Percentiles rank a stretch among this genome's conserved stretches.
Conservation (phyloP, 2,113 vertebrate genomes). For the human (Homo sapiens) region DNA sequence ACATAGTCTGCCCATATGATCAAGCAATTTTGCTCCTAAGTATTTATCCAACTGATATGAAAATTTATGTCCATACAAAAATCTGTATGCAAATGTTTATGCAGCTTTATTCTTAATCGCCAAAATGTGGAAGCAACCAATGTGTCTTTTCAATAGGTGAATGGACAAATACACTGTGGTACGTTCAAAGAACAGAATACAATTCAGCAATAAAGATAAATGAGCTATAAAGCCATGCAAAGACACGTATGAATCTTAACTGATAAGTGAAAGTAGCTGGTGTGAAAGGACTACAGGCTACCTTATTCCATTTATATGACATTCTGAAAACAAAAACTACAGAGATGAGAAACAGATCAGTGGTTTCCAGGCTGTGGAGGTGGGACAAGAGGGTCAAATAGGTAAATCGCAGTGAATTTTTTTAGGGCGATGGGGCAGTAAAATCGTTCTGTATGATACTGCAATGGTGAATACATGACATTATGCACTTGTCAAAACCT, state of each 20-base stretch:
- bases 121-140: neutral
- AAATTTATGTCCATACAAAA: neutral
- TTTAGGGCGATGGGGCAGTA: neutral
- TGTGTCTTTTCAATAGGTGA: neutral
- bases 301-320: neutral
- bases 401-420: neutral
- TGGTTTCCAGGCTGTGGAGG: neutral
- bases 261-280: neutral
- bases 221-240: neutral
- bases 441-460: neutral
- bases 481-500: neutral
- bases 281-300: neutral
- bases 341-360: neutral
- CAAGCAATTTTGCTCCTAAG: neutral
- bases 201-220: neutral
- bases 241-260: neutral
- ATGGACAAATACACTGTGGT: neutral
- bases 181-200: neutral
- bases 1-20: neutral
- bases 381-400: neutral
- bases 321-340: neutral
- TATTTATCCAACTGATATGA: neutral
- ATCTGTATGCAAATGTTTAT: neutral
- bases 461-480: neutral
- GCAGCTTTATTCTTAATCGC: neutral